Evolutionary conservation across 2,113 vertebrate genomes (phyloP).

Genomic region (Xenopus borealis): DNA sequence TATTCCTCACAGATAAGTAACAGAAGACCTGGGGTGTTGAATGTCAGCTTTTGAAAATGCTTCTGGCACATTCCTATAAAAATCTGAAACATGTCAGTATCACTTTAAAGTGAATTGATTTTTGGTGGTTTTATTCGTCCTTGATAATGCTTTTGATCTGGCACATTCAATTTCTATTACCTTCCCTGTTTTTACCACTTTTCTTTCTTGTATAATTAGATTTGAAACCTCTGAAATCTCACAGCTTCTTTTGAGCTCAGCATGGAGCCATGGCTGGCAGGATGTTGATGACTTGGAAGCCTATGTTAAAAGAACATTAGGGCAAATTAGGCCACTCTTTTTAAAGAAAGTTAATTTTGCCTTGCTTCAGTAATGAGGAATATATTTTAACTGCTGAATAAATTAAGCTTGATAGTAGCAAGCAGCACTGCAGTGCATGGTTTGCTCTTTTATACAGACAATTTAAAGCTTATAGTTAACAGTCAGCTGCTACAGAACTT

Average conservation of each 20-base stretch:
- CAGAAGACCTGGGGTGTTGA: too few species aligned
- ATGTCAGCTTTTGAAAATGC: too few species aligned
- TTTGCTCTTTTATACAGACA: background rate
- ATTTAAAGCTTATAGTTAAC: too few species aligned
- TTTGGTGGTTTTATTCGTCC: background rate
- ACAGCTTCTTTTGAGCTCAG: constrained; percentile 36
- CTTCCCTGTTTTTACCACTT: constrained; percentile 5
- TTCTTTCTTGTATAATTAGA: constrained; percentile 30
- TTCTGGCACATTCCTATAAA: too few species aligned
- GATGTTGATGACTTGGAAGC: constrained; percentile 39
- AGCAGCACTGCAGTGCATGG: constrained; percentile 9
- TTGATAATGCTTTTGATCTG: constrained; percentile 4
- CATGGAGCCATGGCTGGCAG: constrained; percentile 37
- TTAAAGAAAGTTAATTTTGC: constrained; percentile 44
- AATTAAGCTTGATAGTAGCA: constrained; percentile 32
- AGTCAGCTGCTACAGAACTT: too few species aligned
- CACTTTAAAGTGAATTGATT: constrained; percentile 3
- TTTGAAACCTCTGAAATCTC: constrained; percentile 21
- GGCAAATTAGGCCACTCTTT: constrained; percentile 42
- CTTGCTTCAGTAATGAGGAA: constrained; percentile 40
- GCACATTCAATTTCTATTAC: constrained; percentile 15
- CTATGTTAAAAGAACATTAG: constrained; percentile 42
- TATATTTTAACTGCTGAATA: constrained; percentile 37
- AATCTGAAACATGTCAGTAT: too few species aligned
- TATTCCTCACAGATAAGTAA: background rate